Conservation (phyloP, 2,888 invertebrate genomes). For the Geophilus truncorum region DNA sequence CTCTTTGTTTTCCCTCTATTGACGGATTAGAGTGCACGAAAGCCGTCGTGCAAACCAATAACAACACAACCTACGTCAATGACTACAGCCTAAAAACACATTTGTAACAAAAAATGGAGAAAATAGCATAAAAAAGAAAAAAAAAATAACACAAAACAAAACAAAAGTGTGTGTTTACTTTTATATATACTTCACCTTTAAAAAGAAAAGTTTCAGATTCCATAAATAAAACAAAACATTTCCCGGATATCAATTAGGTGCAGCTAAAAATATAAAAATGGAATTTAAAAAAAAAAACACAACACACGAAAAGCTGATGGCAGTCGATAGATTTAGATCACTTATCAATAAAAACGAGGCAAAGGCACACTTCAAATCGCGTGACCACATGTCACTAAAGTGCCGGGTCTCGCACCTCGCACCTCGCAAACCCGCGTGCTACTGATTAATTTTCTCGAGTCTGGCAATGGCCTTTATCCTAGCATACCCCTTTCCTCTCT, state of each 20-base stretch:
- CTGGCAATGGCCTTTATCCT: background rate
- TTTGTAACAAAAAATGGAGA: background rate
- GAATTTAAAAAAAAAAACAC: background rate
- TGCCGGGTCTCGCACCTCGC: constrained; percentile 18
- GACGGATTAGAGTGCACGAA: constrained; percentile 28
- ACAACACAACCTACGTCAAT: constrained; percentile 12
- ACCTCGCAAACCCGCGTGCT: background rate
- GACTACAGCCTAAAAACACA: background rate
- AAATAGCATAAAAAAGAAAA: background rate
- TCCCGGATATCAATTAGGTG: background rate
- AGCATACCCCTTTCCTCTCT: background rate
- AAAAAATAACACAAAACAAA: background rate
- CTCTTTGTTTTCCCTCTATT: constrained; percentile 19
- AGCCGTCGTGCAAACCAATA: constrained; percentile 12
- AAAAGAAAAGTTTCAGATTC: background rate
- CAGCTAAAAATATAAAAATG: background rate
- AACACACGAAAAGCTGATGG: background rate
- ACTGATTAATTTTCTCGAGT: constrained; percentile 14
- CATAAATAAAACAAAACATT: background rate
- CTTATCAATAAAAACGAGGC: constrained; percentile 3
- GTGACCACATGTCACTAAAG: constrained; percentile 1
- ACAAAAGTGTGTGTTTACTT: background rate
- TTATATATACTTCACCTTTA: background rate
- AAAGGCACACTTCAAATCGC: constrained; percentile 2
- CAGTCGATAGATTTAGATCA: constrained; percentile 18